Percentiles rank a stretch among this genome's conserved stretches.
Evolutionary conservation across 2,797 vertebrate species (phyloP).

Genomic region (Chloroceryle amazona): DNA sequence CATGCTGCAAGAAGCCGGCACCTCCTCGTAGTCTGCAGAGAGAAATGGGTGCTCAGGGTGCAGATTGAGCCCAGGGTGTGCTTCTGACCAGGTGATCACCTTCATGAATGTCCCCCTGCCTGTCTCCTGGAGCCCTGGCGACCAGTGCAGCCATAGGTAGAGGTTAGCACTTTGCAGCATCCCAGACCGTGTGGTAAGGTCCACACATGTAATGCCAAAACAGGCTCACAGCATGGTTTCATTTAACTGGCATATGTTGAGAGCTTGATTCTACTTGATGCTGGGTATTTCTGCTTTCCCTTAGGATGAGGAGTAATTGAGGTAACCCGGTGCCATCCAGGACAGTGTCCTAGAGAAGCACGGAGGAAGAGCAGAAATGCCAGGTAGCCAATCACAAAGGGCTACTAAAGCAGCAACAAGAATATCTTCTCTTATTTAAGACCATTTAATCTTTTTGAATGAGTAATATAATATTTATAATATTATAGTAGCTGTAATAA

Average conservation of each 20-base stretch:
- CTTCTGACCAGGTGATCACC: not conserved
- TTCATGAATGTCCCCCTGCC: not conserved
- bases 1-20: rapidly evolving
- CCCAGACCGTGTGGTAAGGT: not conserved
- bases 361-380: not conserved
- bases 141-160: not conserved
- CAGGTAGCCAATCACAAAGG: not conserved
- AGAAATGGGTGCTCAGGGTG: rapidly evolving
- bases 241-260: not conserved
- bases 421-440: constrained; percentile 41
- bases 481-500: constrained; percentile 74
- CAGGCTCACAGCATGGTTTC: not conserved
- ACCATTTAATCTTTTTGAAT: constrained; percentile 67
- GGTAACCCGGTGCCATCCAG: not conserved
- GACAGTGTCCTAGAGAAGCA: not conserved
- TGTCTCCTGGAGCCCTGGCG: not conserved
- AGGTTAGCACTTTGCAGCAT: not conserved
- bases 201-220: not conserved
- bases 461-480: constrained; percentile 72
- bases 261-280: not conserved
- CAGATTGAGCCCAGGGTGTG: not conserved
- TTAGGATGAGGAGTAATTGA: not conserved
- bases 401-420: constrained; percentile 18
- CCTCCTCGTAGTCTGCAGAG: not conserved
- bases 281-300: not conserved